Base-by-base conservation (phyloP, 2,113 vertebrate species). In the Zosterops pallidus region DNA sequence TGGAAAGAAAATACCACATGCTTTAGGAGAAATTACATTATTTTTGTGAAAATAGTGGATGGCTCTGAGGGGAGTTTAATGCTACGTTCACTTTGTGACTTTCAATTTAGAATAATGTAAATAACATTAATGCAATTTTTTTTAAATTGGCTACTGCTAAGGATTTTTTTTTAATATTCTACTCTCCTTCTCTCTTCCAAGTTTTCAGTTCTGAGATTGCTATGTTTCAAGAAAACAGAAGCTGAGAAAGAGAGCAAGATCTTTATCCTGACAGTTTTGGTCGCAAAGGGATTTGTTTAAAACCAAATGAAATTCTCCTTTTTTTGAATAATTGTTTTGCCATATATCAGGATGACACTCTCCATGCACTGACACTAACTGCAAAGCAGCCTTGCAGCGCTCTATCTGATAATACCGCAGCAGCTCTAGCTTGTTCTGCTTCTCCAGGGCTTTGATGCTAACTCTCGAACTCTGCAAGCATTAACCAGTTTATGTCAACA, bases 141-240 rank as follows among this genome's bases (percentile, higher is more conserved):
- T 60, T 15, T 47, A 60, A 70, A 9, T 46, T 53, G 5, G 3
- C 67, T 77, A 16, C 46, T 91, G 35, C 12, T 62, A 50, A 23
- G 42, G 39, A 76, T 33, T 79, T 87, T 1, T 0, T 21, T 87
- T 84, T 67, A 47, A 75, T 53, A 15, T 56, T 62, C 6, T 31
- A 37, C 17, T 19, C 18, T 31, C 2, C 3, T 3, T 5, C 10
- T 68, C 33, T 4, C 3, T 5, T 5, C 11, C 13, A 5, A 26
- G 6, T 41, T 9, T 41, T 14, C n/a, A 44, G 10, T 89, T 81
- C 39, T 89, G 33, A 75, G 76, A 53, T 60, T 35, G 26, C 7
- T 35, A 2, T 23, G 3, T 76, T 85, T 53, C 42, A 63, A 55
- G 52, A 42, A 89, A 92, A 41, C 4, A 63, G 37, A 77, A 65